Conservation (phyloP, 1,140 invertebrate species). For the Drosophila malerkotliana region DNA sequence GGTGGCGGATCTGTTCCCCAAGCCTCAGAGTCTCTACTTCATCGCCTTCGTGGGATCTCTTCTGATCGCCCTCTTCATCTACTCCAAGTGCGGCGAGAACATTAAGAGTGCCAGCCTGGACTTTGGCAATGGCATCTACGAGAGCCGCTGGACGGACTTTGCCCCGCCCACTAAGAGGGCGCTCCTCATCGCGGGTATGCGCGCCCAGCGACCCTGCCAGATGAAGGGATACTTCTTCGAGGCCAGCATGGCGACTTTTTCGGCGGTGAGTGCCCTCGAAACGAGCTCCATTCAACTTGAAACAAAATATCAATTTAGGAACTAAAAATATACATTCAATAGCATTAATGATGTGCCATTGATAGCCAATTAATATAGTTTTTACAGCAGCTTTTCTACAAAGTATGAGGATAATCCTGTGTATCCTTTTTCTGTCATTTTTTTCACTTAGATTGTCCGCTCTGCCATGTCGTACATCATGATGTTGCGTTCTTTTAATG, state of each 20-base stretch:
- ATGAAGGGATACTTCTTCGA: constrained; percentile 66
- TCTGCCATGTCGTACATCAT: constrained; percentile 69
- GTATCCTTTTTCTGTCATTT: not conserved
- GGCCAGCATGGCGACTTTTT: constrained; percentile 72
- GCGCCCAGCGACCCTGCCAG: constrained; percentile 59
- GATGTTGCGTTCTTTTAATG: constrained; percentile 71
- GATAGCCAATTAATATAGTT: constrained; percentile 1
- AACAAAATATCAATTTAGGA: not conserved
- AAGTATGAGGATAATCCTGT: not conserved
- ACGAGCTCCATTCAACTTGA: too few species aligned
- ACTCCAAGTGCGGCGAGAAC: constrained; percentile 69
- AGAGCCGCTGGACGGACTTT: constrained; percentile 60
- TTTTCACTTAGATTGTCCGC: constrained; percentile 55
- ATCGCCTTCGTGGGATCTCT: constrained; percentile 58
- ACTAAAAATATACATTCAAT: too few species aligned
- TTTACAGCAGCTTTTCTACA: not conserved
- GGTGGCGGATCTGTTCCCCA: constrained; percentile 61
- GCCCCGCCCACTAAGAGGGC: constrained; percentile 34
- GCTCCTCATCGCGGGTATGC: constrained; percentile 54
- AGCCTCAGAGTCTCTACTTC: constrained; percentile 60
- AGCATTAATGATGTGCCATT: not conserved
- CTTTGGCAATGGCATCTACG: constrained; percentile 55
- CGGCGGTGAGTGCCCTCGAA: constrained; percentile 36
- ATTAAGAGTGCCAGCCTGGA: constrained; percentile 63
- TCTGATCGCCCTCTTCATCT: constrained; percentile 65